Evolutionary conservation across 2,888 invertebrate species (phyloP).

Genomic region (Arctia plantaginis): DNA sequence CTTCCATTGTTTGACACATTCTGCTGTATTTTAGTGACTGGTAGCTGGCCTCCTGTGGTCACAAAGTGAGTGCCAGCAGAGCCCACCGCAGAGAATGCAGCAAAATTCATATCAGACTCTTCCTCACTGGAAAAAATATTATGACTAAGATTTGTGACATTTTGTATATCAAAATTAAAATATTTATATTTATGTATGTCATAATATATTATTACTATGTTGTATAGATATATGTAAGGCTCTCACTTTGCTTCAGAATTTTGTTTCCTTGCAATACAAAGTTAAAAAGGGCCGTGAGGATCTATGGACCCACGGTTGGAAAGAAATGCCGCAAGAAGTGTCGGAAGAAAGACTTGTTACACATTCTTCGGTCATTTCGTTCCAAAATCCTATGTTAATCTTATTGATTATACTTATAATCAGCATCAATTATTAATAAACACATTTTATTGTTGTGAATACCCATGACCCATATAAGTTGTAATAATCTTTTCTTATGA

Average conservation of each 20-base stretch:
- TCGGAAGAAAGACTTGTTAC: no score
- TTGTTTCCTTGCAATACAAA: not conserved
- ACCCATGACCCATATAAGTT: no score
- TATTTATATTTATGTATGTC: no score
- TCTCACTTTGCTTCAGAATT: not conserved
- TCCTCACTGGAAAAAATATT: conserved; percentile 70
- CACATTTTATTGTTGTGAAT: no score
- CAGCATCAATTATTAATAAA: no score
- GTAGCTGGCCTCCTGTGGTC: conserved; percentile 83
- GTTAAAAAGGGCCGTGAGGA: no score
- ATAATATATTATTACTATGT: not conserved
- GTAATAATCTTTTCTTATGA: no score
- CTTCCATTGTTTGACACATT: conserved; percentile 86
- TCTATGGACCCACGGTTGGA: no score
- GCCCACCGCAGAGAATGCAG: conserved; percentile 88
- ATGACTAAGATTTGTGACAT: not conserved
- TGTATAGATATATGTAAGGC: not conserved
- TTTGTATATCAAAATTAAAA: not conserved
- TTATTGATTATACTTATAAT: no score
- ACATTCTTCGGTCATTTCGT: no score
- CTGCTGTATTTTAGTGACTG: conserved; percentile 90
- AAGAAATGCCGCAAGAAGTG: no score
- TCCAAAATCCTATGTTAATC: no score
- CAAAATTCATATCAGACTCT: conserved; percentile 90
- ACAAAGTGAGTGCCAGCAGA: conserved; percentile 84